A percentile compares a stretch with the other conserved stretches of the same genome.
Evolutionary conservation across 53 echinoderm and acorn worm genomes (phyloP).

Genomic region (Arbacia lixula): DNA sequence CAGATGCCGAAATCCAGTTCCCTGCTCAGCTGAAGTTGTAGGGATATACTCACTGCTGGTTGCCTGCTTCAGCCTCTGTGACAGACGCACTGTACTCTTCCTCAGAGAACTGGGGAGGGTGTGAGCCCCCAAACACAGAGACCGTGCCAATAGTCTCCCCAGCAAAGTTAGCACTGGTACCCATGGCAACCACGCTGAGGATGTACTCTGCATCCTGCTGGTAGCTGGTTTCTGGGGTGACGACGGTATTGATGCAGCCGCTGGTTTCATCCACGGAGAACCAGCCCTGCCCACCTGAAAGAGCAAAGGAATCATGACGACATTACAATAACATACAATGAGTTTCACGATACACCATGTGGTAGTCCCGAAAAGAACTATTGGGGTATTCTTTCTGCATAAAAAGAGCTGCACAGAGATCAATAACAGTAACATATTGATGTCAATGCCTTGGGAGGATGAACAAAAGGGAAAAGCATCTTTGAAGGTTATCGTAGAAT

Average conservation of each 20-base stretch:
- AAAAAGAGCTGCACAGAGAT: too few relatives aligned
- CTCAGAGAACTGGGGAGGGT: slow-evolving; percentile 90
- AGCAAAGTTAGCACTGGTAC: slow-evolving; percentile 5
- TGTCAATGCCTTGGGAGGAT: too few relatives aligned
- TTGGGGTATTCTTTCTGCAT: too few relatives aligned
- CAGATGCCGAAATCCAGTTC: too few relatives aligned
- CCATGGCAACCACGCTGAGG: slow-evolving; percentile 79
- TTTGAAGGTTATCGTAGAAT: too few relatives aligned
- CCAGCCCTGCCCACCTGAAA: slow-evolving; percentile 68
- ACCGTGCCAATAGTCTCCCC: slow-evolving; percentile 59
- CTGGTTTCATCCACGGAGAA: slow-evolving; percentile 78
- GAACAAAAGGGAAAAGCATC: too few relatives aligned
- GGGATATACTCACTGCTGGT: slow-evolving; percentile 76
- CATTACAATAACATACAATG: too few relatives aligned
- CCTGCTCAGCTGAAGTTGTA: too few relatives aligned
- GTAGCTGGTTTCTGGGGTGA: slow-evolving; percentile 33
- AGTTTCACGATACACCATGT: too few relatives aligned
- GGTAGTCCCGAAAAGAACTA: too few relatives aligned
- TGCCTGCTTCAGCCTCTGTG: slow-evolving; percentile 34
- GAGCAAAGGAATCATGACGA: too few relatives aligned
- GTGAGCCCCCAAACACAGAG: slow-evolving; percentile 67
- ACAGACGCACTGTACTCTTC: slow-evolving; percentile 76
- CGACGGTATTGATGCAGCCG: slow-evolving; percentile 70
- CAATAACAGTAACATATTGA: too few relatives aligned
- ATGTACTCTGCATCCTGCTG: slow-evolving; percentile 66